Evolutionary conservation across 2,113 vertebrate species (phyloP), one percentile per base, ranked within the genome.

Genomic region (Merops nubicus): DNA sequence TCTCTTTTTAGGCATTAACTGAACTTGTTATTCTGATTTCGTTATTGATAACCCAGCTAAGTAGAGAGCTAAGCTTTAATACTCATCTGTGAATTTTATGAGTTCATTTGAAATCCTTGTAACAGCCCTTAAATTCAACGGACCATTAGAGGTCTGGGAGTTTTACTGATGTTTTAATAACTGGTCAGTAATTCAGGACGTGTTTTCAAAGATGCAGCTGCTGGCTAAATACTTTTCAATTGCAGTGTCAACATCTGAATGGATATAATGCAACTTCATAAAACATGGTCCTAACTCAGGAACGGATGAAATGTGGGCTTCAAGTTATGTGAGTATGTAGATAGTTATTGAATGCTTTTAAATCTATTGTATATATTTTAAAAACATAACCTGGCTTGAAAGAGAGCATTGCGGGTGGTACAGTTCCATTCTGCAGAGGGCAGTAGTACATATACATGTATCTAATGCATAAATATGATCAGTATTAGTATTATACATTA

Each of bases 1-100:
- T 91, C 68, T 92, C 75, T 77, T 86, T 83, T 87, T 91, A 81
- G 34, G 91, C 77, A 68, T 92, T 92, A 96, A 78, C 76, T 91
- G 83, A 84, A 85, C 60, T 84, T 91, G 43, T 81, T 91, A 91
- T 91, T 93, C 89, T 92, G 94, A 96, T 97, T 92, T 89, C 86
- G 60, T 88, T 87, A 51, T 72, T 75, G 93, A 96, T 96, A 96
- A 84, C 68, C 23, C 0, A 0, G 67, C 42, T 87, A 93, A 82
- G 77, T 74, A 69, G 70, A 72, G 76, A 74, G 82, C 67, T 78
- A 63, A 93, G 72, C 64, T 84, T 80, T 93, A 33, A 70, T 89
- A 34, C 86, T 95, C 28, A 84, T 74, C 86, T 92, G 47, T 54
- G 64, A 81, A 47, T 86, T 90, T 88, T 92, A 29, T 57, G 77